A percentile compares a stretch with the other conserved stretches of the same genome.
Evolutionary conservation across 2,113 vertebrate species (phyloP).

Genomic region (Acrocephalus kingi): DNA sequence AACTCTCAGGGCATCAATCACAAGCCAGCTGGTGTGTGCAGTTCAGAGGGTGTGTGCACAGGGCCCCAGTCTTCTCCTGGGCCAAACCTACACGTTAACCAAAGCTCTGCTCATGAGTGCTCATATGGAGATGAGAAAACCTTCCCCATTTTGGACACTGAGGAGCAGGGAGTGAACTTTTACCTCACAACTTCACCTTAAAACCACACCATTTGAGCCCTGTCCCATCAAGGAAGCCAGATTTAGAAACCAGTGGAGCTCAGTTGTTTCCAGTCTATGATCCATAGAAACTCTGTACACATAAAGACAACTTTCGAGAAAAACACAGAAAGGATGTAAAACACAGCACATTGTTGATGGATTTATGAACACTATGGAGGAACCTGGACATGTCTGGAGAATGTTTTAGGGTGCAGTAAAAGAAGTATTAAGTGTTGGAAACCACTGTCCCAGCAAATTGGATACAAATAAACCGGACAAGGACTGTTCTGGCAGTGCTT

Average conservation of each 20-base stretch:
- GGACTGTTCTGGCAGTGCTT: background rate
- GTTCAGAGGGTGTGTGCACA: background rate
- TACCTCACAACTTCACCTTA: background rate
- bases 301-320: background rate
- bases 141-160: background rate
- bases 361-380: background rate
- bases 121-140: background rate
- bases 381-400: background rate
- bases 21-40: too few relatives aligned
- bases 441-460: background rate
- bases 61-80: background rate
- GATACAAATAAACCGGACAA: background rate
- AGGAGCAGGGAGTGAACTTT: background rate
- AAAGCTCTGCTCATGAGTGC: rapidly evolving
- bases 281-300: background rate
- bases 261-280: background rate
- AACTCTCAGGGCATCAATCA: background rate
- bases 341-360: background rate
- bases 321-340: background rate
- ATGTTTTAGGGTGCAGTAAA: background rate
- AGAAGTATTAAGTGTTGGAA: background rate
- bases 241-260: background rate
- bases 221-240: background rate
- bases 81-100: rapidly evolving
- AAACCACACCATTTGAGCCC: background rate